Conservation (phyloP, 2,888 invertebrate genomes). For the Eurois occulta region DNA sequence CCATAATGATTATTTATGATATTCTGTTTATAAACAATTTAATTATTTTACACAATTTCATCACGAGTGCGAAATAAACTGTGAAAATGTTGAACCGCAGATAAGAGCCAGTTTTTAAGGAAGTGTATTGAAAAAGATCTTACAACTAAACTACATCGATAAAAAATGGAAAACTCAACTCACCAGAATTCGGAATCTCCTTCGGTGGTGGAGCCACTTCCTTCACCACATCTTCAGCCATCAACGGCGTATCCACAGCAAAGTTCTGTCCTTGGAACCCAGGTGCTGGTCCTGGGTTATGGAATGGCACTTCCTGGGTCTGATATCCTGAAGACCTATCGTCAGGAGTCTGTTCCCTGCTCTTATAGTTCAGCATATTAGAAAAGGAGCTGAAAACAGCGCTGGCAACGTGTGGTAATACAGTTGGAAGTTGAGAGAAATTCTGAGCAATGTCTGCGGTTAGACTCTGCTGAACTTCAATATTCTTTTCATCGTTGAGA, state of each 20-base stretch:
- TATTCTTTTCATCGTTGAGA: slow-evolving; percentile 79
- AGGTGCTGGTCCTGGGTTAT: slow-evolving; percentile 25
- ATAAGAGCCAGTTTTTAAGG: too few species aligned
- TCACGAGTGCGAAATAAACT: too few species aligned
- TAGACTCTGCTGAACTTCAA: slow-evolving; percentile 79
- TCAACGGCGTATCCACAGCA: slow-evolving; percentile 61
- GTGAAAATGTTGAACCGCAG: too few species aligned
- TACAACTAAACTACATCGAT: not conserved
- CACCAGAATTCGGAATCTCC: slow-evolving; percentile 81
- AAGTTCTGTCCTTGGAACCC: slow-evolving; percentile 45
- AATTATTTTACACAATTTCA: too few species aligned
- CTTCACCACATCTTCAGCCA: slow-evolving; percentile 74
- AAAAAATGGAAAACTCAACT: slow-evolving; percentile 64
- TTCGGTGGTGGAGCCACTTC: slow-evolving; percentile 82
- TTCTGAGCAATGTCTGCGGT: slow-evolving; percentile 89
- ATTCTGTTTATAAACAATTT: too few species aligned
- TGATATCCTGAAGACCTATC: slow-evolving; percentile 63
- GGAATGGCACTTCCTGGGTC: slow-evolving; percentile 66
- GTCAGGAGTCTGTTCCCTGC: slow-evolving; percentile 82
- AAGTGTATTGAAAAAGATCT: not conserved
- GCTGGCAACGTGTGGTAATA: slow-evolving; percentile 91
- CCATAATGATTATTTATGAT: too few species aligned
- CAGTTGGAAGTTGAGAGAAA: slow-evolving; percentile 90
- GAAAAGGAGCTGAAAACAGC: slow-evolving; percentile 92
- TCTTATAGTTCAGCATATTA: slow-evolving; percentile 86